A percentile compares a stretch with the other conserved stretches of the same genome.
phyloP scores from a whole-genome alignment of 1,140 invertebrate species.

The Halesus radiatus region DNA sequence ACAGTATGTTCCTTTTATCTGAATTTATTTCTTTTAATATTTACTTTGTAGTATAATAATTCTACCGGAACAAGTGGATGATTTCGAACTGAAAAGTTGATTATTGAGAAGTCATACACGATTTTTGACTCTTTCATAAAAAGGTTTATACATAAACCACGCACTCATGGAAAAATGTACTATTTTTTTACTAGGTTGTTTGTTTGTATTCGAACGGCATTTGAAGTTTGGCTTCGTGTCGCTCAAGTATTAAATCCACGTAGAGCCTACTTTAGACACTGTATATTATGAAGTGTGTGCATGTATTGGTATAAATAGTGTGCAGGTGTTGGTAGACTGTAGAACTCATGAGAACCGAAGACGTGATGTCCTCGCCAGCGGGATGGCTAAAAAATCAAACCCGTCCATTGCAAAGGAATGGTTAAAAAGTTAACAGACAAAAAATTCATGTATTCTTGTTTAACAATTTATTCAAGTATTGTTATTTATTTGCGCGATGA shows the following conservation, averaged over 20 bases:
- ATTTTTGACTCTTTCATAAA: not conserved
- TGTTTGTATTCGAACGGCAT: not conserved
- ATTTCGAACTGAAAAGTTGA: not conserved
- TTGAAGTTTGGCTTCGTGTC: not conserved
- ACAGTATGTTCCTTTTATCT: not conserved
- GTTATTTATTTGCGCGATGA: no score
- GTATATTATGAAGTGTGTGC: not conserved
- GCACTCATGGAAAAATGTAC: not conserved
- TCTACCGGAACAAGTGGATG: conserved; percentile 5
- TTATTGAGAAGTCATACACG: not conserved
- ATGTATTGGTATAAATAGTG: not conserved
- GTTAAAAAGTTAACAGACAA: conserved; percentile 21
- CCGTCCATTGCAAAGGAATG: conserved; percentile 4
- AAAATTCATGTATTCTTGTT: not conserved
- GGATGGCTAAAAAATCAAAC: conserved; percentile 34
- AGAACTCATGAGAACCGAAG: conserved; percentile 54
- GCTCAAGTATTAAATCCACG: conserved; percentile 10
- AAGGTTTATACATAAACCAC: not conserved
- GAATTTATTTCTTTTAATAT: not conserved
- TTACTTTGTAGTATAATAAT: not conserved
- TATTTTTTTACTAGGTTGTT: not conserved
- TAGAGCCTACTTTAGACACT: conserved; percentile 23
- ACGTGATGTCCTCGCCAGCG: conserved; percentile 54
- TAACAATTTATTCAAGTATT: no score
- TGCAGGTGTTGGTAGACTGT: conserved; percentile 24